A percentile compares a stretch with the other conserved stretches of the same genome.
phyloP scores from a whole-genome alignment of 2,113 vertebrate species.

The Lepisosteus osseus region DNA sequence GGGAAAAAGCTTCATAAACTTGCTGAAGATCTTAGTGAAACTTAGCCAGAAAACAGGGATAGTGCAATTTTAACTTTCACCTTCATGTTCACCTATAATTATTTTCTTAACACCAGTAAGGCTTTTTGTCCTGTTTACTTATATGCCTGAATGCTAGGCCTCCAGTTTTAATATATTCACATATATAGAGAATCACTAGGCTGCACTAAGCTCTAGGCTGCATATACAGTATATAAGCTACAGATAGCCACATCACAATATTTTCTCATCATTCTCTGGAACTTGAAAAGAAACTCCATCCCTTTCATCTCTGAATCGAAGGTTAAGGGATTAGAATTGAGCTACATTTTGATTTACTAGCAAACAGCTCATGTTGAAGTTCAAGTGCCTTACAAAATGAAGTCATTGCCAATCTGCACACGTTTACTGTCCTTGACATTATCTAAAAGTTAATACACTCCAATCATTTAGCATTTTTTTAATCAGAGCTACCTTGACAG shows the following conservation, averaged over 20 bases:
- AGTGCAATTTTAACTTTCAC: too few species aligned
- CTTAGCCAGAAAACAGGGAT: too few species aligned
- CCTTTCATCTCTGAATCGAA: constrained; percentile 3
- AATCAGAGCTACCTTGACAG: not conserved
- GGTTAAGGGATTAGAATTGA: not conserved
- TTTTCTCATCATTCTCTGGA: not conserved
- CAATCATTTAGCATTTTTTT: not conserved
- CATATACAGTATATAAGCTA: too few species aligned
- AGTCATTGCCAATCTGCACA: not conserved
- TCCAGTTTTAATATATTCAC: too few species aligned
- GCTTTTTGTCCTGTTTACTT: too few species aligned
- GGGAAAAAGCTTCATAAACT: not conserved
- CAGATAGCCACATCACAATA: too few species aligned
- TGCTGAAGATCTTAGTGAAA: not conserved
- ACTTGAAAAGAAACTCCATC: constrained; percentile 6
- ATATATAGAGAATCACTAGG: too few species aligned
- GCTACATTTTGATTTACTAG: not conserved
- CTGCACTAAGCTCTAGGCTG: too few species aligned
- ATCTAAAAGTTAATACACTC: constrained; percentile 1
- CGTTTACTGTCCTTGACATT: constrained; percentile 7
- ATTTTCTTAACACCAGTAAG: too few species aligned
- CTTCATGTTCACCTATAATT: too few species aligned
- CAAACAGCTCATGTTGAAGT: constrained; percentile 8
- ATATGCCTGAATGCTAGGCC: too few species aligned
- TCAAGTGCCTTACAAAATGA: not conserved